Evolutionary conservation across 2,888 invertebrate species (phyloP), one percentile per base, ranked within the genome.

Genomic region (Margaritifera margaritifera): DNA sequence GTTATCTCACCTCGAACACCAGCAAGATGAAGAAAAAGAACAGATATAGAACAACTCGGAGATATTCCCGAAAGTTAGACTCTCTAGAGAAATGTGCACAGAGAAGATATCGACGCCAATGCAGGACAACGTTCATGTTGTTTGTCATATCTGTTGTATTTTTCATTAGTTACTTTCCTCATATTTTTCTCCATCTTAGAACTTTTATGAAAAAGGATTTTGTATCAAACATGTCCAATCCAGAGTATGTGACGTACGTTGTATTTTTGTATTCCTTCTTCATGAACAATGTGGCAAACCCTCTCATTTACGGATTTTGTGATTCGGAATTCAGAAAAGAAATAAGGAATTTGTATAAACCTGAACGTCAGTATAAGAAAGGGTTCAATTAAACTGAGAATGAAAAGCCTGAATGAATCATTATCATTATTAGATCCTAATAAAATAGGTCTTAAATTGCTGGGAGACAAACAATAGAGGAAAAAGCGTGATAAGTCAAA

Each of bases 291-390:
- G 73, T 80, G 53, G 71, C 79, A 8, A 86, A 86, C 66, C 74
- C 80, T 27, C 77, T 84, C 55, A 79, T 86, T 31, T 86, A 86
- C 66, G 81, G 84, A 18, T 81, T 83, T 64, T 80, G 78, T 64
- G 83, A 83, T 71, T 63, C 68, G 8, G 75, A 80, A 42, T 86
- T 86, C 62, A 71, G 82, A 27, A 64, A 64, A 22, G 81, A 82
- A 66, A 64, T 80, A n/a, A 75, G 52, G 19, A 53, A 52, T 42
- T 42, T 42, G 42, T 15, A 15, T 4, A 42, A 42, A 0, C 15
- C 15, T 3, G 11, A 15, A 42, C 42, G 42, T 11, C 15, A 4
- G 42, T 42, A 42, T 11, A 15, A 0, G 42, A 15, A 15, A 42
- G 42, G 2, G 11, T 11, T 3, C 2, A 42, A 42, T 42, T 42